A percentile compares a stretch with the other conserved stretches of the same genome.
phyloP scores from a whole-genome alignment of 53 echinoderm and acorn worm genomes.

The Antedon mediterranea region DNA sequence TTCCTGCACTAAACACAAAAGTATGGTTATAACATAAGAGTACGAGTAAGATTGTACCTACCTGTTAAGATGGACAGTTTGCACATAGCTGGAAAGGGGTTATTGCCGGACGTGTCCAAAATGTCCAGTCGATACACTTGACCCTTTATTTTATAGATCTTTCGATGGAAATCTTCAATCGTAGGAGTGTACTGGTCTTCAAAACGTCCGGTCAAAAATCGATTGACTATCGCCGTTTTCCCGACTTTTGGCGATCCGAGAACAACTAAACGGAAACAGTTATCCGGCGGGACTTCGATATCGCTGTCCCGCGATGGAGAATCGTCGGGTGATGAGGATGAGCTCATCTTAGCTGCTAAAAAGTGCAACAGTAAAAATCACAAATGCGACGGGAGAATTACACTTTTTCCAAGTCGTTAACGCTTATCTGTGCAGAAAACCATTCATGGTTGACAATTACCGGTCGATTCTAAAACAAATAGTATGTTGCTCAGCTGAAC shows the following conservation, averaged over 20 bases:
- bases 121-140: slow-evolving; percentile 88
- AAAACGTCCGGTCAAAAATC: slow-evolving; percentile 83
- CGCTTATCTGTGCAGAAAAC: not conserved
- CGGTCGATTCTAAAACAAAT: not conserved
- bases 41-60: too few species aligned
- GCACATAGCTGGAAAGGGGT: slow-evolving; percentile 54
- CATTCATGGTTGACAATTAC: not conserved
- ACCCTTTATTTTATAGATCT: slow-evolving; percentile 91
- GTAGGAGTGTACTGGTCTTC: slow-evolving; percentile 93
- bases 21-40: too few species aligned
- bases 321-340: not conserved
- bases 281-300: slow-evolving; percentile 52
- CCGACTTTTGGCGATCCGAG: slow-evolving; percentile 81
- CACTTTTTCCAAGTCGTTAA: not conserved
- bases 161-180: slow-evolving; percentile 95
- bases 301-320: slow-evolving; percentile 38
- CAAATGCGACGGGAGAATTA: not conserved
- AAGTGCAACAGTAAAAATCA: not conserved
- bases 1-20: too few species aligned
- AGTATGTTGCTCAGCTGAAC: not conserved
- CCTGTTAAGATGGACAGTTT: not conserved
- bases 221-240: slow-evolving; percentile 81
- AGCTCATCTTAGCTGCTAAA: not conserved
- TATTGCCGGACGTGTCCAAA: slow-evolving; percentile 87
- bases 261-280: slow-evolving; percentile 90